Percentiles rank a stretch among this genome's conserved stretches.
These are phyloP conservation scores for Enteromius argenteus DNA, from an alignment of 2,797 vertebrate species.

Conservation along the genomic window DNA sequence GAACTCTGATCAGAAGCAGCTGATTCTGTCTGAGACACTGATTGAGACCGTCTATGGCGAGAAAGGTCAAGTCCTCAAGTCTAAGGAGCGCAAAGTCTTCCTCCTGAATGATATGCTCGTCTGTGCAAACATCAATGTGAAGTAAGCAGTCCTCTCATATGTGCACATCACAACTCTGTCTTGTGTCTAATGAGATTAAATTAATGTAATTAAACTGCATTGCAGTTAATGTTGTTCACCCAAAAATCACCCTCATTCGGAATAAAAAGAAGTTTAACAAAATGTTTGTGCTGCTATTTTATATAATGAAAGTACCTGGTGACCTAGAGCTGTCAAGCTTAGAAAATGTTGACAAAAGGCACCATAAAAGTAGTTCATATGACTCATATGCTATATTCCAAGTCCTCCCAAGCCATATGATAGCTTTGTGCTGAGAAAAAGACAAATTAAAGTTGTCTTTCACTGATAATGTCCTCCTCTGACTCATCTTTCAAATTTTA, in stretches of 20 bases:
- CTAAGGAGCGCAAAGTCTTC: conserved; percentile 90
- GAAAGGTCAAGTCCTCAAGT: conserved; percentile 90
- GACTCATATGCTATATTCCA: neutral
- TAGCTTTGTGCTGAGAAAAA: neutral
- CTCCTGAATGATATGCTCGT: conserved; percentile 88
- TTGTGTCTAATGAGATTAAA: neutral
- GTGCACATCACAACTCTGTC: neutral
- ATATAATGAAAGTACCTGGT: neutral
- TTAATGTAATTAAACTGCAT: neutral
- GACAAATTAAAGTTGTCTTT: conserved; percentile 13
- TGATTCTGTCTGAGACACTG: conserved; percentile 88
- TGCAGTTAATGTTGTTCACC: neutral
- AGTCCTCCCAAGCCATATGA: neutral
- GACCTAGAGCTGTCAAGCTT: neutral
- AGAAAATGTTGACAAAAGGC: neutral
- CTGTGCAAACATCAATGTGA: conserved; percentile 90
- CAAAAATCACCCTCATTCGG: neutral
- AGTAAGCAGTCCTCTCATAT: conserved; percentile 75
- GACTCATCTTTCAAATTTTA: neutral
- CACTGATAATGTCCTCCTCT: neutral
- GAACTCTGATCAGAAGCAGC: conserved; percentile 84
- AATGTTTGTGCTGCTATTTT: neutral
- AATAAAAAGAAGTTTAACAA: neutral
- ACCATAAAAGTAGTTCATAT: neutral
- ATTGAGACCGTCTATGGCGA: conserved; percentile 89